A percentile compares a stretch with the other conserved stretches of the same genome.
These are phyloP conservation scores for Simalia tracyae DNA, from an alignment of 2,797 vertebrate genomes.

Conservation along the genomic window DNA sequence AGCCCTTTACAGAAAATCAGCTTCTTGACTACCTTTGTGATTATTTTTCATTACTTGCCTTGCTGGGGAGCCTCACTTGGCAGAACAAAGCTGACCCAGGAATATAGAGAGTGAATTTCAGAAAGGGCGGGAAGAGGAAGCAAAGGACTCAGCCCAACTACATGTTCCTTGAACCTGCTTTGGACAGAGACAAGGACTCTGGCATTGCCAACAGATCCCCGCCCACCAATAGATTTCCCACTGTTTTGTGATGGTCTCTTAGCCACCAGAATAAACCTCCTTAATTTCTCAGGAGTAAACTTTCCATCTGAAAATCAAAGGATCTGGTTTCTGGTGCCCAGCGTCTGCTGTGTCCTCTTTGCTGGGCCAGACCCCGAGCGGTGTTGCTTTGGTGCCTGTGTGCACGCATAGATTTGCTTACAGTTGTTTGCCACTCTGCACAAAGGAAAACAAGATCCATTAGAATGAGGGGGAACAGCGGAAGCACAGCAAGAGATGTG, in stretches of 20 bases:
- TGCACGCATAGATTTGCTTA: background rate
- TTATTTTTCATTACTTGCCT: background rate
- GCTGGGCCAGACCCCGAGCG: too few relatives aligned
- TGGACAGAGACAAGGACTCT: background rate
- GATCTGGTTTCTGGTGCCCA: background rate
- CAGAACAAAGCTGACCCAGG: background rate
- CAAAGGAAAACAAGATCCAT: slow-evolving; percentile 7
- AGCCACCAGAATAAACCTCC: background rate
- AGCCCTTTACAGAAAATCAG: background rate
- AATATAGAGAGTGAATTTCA: background rate
- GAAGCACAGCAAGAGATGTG: slow-evolving; percentile 35
- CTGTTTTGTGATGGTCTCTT: background rate
- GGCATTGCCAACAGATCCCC: background rate
- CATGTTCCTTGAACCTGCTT: background rate
- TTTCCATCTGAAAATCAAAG: background rate
- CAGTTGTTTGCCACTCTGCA: slow-evolving; percentile 18
- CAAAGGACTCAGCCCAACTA: accelerated
- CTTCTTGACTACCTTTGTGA: background rate
- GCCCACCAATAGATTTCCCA: too few relatives aligned
- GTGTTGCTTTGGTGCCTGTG: background rate
- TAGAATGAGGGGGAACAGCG: slow-evolving; percentile 30
- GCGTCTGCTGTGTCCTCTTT: background rate
- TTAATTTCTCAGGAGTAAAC: background rate
- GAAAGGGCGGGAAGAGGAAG: background rate
- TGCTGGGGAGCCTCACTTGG: too few relatives aligned